phyloP scores from a whole-genome alignment of 2,797 vertebrate species.

The Scyliorhinus canicula region DNA sequence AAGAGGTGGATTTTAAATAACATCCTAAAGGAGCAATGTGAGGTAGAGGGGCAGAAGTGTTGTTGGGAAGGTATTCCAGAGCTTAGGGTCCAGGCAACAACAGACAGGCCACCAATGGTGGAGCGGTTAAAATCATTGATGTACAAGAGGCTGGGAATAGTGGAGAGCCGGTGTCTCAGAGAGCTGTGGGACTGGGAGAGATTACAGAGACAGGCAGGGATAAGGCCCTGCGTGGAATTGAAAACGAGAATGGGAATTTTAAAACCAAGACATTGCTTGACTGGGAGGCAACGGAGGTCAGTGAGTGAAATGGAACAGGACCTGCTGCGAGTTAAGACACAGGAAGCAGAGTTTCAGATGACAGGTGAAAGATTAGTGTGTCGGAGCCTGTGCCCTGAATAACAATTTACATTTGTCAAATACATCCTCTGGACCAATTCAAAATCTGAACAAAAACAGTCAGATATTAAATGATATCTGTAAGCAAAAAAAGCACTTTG shows the following conservation, averaged over 20 bases:
- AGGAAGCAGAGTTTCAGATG: too few species aligned
- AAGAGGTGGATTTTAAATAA: too few species aligned
- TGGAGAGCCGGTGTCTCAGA: not conserved
- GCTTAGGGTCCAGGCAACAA: too few species aligned
- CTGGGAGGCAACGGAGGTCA: not conserved
- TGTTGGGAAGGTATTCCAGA: too few species aligned
- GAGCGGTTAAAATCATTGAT: not conserved
- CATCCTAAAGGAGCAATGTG: too few species aligned
- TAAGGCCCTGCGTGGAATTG: not conserved
- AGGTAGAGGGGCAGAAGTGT: too few species aligned
- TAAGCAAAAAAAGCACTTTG: constrained; percentile 15
- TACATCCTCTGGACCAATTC: not conserved
- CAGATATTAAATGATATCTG: not conserved
- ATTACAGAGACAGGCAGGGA: not conserved
- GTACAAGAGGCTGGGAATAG: not conserved
- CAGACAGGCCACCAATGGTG: too few species aligned
- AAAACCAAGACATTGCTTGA: not conserved
- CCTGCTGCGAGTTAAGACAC: not conserved
- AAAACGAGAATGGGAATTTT: not conserved
- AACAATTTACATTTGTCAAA: not conserved
- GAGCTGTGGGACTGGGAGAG: not conserved
- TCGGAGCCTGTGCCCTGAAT: not conserved
- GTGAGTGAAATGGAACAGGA: not conserved
- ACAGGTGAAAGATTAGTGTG: not conserved
- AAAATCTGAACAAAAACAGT: not conserved